A percentile compares a stretch with the other conserved stretches of the same genome.
phyloP scores from a whole-genome alignment of 2,113 vertebrate species.

The Crotalus viridis region DNA sequence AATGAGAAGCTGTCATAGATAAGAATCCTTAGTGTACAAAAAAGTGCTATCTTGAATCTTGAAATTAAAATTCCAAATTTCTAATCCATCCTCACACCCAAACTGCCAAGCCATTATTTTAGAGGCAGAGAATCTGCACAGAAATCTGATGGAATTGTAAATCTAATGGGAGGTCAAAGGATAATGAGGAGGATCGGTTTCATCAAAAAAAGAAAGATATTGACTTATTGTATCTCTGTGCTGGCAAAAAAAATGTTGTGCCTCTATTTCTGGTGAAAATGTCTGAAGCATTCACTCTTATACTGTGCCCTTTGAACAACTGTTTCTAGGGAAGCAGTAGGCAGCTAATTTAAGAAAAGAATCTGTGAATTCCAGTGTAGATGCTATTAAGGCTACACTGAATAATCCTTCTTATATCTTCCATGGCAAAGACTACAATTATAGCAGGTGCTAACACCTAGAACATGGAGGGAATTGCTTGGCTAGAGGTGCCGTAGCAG shows the following conservation, averaged over 20 bases:
- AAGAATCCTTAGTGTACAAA: background rate
- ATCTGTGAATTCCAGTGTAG: background rate
- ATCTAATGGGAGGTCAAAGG: too few relatives aligned
- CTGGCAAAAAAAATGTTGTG: background rate
- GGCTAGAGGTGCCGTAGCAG: background rate
- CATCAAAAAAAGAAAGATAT: background rate
- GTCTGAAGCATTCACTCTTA: background rate
- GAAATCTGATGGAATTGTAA: background rate
- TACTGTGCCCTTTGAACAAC: background rate
- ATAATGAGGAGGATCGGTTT: background rate
- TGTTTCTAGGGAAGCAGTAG: background rate
- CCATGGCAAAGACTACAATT: background rate
- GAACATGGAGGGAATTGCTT: background rate
- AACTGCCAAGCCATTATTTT: background rate
- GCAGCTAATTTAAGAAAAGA: background rate
- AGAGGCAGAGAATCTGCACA: background rate
- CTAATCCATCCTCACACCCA: background rate
- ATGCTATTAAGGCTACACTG: background rate
- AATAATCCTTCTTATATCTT: background rate
- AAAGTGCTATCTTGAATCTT: background rate
- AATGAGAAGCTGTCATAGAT: background rate
- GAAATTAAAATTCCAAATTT: background rate
- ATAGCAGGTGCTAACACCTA: background rate
- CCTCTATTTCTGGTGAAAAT: background rate
- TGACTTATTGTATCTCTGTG: background rate